phyloP scores from a whole-genome alignment of 2,888 invertebrate genomes.

The Phragmatobia fuliginosa region DNA sequence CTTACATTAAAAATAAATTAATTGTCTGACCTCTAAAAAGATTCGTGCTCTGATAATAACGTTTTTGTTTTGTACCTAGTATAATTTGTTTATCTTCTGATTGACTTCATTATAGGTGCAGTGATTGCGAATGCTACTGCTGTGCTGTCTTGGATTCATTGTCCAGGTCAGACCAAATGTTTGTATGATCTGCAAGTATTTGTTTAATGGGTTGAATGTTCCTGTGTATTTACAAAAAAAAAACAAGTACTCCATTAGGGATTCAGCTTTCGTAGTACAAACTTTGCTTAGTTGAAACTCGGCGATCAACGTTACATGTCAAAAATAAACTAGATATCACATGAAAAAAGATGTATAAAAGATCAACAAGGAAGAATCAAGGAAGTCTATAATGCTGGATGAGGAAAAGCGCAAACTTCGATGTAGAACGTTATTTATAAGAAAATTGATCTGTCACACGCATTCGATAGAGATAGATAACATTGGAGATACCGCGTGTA shows the following conservation, averaged over 20 bases:
- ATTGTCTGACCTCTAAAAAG: not conserved
- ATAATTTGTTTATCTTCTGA: not conserved
- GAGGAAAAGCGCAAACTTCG: constrained; percentile 1
- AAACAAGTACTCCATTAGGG: no score
- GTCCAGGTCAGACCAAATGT: no score
- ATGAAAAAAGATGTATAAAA: no score
- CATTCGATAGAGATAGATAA: constrained; percentile 36
- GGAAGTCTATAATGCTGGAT: not conserved
- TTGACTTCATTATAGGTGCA: not conserved
- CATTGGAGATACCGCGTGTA: constrained; percentile 31
- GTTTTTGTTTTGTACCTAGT: not conserved
- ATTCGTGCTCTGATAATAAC: not conserved
- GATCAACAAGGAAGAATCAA: not conserved
- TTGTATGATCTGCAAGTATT: no score
- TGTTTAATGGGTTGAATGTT: no score
- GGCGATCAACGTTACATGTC: no score
- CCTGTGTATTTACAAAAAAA: no score
- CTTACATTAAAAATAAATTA: not conserved
- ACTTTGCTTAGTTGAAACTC: no score
- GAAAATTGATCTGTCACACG: constrained; percentile 48
- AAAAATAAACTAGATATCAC: no score
- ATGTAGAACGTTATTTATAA: constrained; percentile 31
- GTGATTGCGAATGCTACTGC: no score
- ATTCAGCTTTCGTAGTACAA: no score
- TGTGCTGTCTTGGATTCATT: no score